Conservation (phyloP, 2,888 invertebrate species). For the Archaeoteleia sp. region DNA sequence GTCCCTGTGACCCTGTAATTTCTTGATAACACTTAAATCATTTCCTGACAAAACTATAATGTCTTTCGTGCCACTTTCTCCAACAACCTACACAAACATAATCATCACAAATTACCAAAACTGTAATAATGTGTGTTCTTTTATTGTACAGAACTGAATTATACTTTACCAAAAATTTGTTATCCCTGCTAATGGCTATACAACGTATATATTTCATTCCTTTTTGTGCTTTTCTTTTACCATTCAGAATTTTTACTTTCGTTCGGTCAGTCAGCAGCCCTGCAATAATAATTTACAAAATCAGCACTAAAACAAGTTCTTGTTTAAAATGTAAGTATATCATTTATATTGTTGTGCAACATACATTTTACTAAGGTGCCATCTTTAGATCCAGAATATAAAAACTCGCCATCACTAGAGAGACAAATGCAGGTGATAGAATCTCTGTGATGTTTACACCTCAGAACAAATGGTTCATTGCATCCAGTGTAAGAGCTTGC, state of each 20-base stretch:
- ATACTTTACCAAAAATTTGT: conserved; percentile 83
- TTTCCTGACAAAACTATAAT: conserved; percentile 91
- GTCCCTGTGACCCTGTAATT: conserved; percentile 87
- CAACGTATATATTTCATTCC: conserved; percentile 66
- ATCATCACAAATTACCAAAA: conserved; percentile 3
- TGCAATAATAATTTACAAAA: conserved; percentile 45
- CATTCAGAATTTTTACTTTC: conserved; percentile 76
- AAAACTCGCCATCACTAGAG: conserved; percentile 82
- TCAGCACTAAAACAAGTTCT: background rate
- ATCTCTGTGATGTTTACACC: conserved; percentile 86
- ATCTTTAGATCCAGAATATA: conserved; percentile 93
- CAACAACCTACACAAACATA: conserved; percentile 77
- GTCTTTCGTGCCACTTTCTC: conserved; percentile 79
- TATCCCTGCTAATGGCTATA: conserved; percentile 78
- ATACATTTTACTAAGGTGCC: conserved; percentile 90
- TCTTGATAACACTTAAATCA: conserved; percentile 85
- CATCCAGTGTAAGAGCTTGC: conserved; percentile 80
- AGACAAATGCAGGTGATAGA: conserved; percentile 88
- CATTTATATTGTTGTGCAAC: too few species aligned
- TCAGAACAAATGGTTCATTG: conserved; percentile 76
- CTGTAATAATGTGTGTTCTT: background rate
- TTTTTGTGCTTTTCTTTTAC: conserved; percentile 60
- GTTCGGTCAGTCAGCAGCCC: conserved; percentile 80
- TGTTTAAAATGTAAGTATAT: background rate
- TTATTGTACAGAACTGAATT: background rate